phyloP scores from a whole-genome alignment of 2,888 invertebrate genomes.

The Hipparchia sbordonii region DNA sequence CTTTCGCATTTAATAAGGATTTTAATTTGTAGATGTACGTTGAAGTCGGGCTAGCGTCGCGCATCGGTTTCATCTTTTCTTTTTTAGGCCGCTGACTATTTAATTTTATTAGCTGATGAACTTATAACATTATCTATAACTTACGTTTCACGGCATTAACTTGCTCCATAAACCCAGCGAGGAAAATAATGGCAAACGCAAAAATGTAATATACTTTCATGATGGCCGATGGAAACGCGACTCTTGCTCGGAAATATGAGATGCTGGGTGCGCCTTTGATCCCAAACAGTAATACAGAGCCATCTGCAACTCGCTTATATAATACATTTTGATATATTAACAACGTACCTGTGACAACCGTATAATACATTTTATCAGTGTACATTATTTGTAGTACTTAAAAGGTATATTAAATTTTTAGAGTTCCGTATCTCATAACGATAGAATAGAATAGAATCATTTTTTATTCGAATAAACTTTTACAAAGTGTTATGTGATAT shows the following conservation, averaged over 20 bases:
- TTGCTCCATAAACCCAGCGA: neutral
- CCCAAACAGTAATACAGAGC: neutral
- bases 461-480: too few species aligned
- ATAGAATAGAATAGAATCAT: too few species aligned
- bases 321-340: neutral
- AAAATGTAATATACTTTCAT: slow-evolving; percentile 1
- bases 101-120: too few species aligned
- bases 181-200: neutral
- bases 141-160: neutral
- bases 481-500: too few species aligned
- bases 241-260: neutral
- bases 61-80: too few species aligned
- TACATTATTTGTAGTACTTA: neutral
- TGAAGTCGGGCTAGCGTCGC: too few species aligned
- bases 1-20: too few species aligned
- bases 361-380: neutral
- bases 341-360: neutral
- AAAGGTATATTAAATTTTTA: neutral
- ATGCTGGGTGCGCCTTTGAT: too few species aligned
- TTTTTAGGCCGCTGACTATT: too few species aligned
- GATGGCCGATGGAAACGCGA: neutral
- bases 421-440: neutral
- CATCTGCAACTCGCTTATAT: neutral
- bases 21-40: too few species aligned
- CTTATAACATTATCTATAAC: neutral